phyloP scores from a whole-genome alignment of 2,113 vertebrate genomes.

The Saccopteryx bilineata region DNA sequence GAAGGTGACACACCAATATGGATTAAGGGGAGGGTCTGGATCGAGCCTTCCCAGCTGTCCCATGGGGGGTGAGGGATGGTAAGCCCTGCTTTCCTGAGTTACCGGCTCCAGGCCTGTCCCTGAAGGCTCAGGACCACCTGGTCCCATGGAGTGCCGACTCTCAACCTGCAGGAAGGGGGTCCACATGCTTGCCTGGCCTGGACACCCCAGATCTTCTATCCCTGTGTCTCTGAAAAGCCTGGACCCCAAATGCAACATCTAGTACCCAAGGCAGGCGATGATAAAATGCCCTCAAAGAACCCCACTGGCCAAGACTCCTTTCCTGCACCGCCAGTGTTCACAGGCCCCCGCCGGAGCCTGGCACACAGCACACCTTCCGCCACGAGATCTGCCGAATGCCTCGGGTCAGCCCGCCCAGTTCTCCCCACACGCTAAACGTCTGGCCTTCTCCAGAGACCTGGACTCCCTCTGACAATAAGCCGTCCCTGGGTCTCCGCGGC shows the following conservation, averaged over 20 bases:
- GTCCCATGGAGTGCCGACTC: no score
- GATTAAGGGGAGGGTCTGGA: not conserved
- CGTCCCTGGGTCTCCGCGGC: not conserved
- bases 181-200: not conserved
- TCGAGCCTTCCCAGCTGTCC: fast-evolving
- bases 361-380: fast-evolving
- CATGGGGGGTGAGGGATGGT: fast-evolving
- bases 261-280: no score
- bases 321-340: fast-evolving
- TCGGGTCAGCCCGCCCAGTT: fast-evolving
- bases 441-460: fast-evolving
- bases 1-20: not conserved
- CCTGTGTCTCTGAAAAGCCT: not conserved
- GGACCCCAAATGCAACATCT: not conserved
- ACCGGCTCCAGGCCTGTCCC: not conserved
- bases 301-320: no score
- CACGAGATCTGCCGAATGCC: fast-evolving
- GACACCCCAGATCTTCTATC: not conserved
- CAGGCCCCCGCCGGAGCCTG: fast-evolving
- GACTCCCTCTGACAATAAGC: not conserved
- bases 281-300: fast-evolving
- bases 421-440: fast-evolving
- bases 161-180: not conserved
- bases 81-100: not conserved
- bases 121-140: not conserved